Conservation (phyloP, 2,113 vertebrate species). For the Acrocephalus arundinaceus region DNA sequence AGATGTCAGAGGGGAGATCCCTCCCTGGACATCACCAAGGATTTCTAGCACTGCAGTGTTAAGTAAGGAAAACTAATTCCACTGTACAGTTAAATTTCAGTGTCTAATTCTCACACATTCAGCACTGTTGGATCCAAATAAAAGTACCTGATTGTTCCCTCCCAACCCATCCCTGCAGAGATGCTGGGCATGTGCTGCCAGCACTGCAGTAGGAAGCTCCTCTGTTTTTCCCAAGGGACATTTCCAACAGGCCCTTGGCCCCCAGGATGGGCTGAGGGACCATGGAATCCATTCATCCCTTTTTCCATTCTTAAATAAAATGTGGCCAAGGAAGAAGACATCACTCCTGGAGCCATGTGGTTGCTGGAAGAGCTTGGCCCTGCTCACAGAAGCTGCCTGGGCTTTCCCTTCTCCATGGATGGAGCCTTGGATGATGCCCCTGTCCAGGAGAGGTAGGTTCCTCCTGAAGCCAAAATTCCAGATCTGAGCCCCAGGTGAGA, state of each 20-base stretch:
- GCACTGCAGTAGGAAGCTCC: not conserved
- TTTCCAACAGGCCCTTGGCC: not conserved
- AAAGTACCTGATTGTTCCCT: not conserved
- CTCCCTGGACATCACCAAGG: not conserved
- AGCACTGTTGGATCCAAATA: not conserved
- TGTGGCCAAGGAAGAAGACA: not conserved
- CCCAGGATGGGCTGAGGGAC: not conserved
- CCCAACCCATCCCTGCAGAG: not conserved
- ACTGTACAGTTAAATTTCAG: not conserved
- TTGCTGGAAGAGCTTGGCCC: not conserved
- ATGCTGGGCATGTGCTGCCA: not conserved
- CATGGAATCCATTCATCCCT: not conserved
- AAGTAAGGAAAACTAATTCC: not conserved
- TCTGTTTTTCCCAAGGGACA: not conserved
- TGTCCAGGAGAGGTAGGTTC: not conserved
- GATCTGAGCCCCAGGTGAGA: not conserved
- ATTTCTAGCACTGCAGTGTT: not conserved
- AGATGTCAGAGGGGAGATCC: not conserved
- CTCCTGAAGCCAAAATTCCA: not conserved
- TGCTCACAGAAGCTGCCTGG: not conserved
- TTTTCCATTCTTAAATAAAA: not conserved
- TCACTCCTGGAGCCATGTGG: fast-evolving
- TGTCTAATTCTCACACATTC: not conserved
- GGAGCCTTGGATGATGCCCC: not conserved
- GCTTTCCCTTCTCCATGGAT: not conserved